phyloP scores from a whole-genome alignment of 30 jellyfish, hydroid and myxozoan species.

The Clytia hemisphaerica region DNA sequence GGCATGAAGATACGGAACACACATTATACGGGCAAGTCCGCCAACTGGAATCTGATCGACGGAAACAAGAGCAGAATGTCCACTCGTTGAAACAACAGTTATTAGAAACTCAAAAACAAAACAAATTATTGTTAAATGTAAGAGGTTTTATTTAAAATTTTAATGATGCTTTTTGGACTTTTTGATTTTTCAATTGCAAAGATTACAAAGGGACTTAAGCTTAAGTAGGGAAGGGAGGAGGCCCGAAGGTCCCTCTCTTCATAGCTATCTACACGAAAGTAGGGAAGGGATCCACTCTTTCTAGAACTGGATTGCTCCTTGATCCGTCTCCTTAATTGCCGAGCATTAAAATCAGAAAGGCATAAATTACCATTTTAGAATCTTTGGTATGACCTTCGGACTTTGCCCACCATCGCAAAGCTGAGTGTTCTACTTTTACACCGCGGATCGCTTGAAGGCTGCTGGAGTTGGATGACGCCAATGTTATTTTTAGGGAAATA shows the following conservation, averaged over 20 bases:
- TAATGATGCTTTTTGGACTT: not conserved
- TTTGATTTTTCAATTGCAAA: not conserved
- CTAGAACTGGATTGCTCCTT: not conserved
- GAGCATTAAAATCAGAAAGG: not conserved
- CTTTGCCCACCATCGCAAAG: not conserved
- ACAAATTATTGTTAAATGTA: slow-evolving; percentile 41
- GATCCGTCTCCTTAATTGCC: too few relatives aligned
- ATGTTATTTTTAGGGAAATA: too few relatives aligned
- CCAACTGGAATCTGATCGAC: slow-evolving; percentile 45
- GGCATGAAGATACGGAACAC: slow-evolving; percentile 54
- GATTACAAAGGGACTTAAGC: too few relatives aligned
- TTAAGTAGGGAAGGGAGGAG: too few relatives aligned
- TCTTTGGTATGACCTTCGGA: not conserved
- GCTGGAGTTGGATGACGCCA: too few relatives aligned
- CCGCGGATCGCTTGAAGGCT: too few relatives aligned
- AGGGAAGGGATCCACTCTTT: too few relatives aligned
- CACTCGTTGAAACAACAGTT: slow-evolving; percentile 42
- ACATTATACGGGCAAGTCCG: slow-evolving; percentile 44
- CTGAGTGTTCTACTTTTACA: too few relatives aligned
- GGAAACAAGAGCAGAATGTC: slow-evolving; percentile 62
- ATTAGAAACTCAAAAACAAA: slow-evolving; percentile 26
- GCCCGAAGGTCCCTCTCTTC: too few relatives aligned
- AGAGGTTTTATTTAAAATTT: not conserved
- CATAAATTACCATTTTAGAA: not conserved
- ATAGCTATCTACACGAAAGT: too few relatives aligned